Evolutionary conservation across 2,797 vertebrate species (phyloP), one percentile per base, ranked within the genome.

Genomic region (Neostethus bicornis): DNA sequence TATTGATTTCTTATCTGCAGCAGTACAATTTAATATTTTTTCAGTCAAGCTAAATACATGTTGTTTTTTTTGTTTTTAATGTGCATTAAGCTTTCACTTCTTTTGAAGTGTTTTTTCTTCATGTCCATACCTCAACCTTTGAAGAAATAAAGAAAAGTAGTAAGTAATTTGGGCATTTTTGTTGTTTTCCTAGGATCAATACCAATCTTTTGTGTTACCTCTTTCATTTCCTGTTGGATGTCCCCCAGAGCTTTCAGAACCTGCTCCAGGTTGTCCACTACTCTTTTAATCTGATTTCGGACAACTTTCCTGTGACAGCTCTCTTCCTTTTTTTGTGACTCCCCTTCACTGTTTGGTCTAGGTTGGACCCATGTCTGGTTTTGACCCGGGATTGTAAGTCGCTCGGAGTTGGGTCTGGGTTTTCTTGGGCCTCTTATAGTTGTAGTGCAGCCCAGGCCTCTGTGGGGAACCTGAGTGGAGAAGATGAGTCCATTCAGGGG

Each of bases 201-300:
- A 47, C 31, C 57, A 35, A 47, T 4, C 7, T 11, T 39, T 34
- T 16, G 12, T 0, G 7, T 87, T 89, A 93, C 92, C 92, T 93
- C 92, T 72, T 86, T 92, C 90, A 93, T 93, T 83, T 93, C 92
- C 76, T 90, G 85, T 16, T 93, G 91, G 20, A 92, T 86, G 10
- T 91, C 88, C 75, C 89, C 90, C 76, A 93, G 77, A 2, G 90
- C 87, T 6, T 51, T 79, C 2, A 93, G 80, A 48, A 93, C 91
- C 43, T 89, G 85, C 75, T 93, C 92, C 56, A 93, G 84, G 72
- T 91, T 90, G 61, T 79, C 74, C 62, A 93, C 79, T 49, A 93
- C 92, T 16, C 88, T 80, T 74, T 80, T 81, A 41, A 93, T 92
- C 79, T 93, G 92, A 65, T 89, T 85, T 51, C 83, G 86, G n/a